These are phyloP conservation scores for Radopholus similis DNA, from an alignment of 1,140 invertebrate genomes.

Conservation along the genomic window DNA sequence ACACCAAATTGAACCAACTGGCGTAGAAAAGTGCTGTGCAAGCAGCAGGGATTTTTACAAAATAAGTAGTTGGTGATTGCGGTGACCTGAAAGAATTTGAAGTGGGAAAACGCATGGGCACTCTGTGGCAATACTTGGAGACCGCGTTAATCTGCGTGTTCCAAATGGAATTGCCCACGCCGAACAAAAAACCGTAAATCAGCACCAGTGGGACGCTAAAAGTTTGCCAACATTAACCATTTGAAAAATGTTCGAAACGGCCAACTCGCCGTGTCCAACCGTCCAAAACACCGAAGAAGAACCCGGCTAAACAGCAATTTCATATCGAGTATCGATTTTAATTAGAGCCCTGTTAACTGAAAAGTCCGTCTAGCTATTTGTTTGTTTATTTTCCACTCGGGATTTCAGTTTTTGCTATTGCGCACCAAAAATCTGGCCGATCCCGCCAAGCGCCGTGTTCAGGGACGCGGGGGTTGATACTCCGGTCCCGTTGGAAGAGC, in stretches of 20 bases:
- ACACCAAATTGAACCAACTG: too few relatives aligned
- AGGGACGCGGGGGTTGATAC: constrained; percentile 34
- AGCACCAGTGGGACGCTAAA: constrained; percentile 72
- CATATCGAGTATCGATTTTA: too few relatives aligned
- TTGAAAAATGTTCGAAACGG: too few relatives aligned
- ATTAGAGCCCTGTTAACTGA: too few relatives aligned
- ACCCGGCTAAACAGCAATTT: not conserved
- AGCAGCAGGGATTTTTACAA: too few relatives aligned
- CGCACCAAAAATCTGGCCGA: constrained; percentile 40
- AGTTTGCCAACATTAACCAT: too few relatives aligned
- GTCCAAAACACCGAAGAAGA: not conserved
- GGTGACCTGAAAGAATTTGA: constrained; percentile 79
- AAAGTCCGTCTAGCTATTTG: too few relatives aligned
- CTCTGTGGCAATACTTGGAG: constrained; percentile 74
- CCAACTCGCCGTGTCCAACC: too few relatives aligned
- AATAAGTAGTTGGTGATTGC: too few relatives aligned
- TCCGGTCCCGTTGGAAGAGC: not conserved
- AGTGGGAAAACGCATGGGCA: constrained; percentile 85
- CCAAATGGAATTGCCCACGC: constrained; percentile 68
- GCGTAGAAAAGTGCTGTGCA: too few relatives aligned
- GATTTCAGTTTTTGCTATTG: too few relatives aligned
- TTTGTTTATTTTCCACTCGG: too few relatives aligned
- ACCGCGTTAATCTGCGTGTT: constrained; percentile 78
- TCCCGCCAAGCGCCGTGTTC: constrained; percentile 35
- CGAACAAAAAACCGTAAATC: constrained; percentile 80